Evolutionary conservation across 2,797 vertebrate genomes (phyloP).

Genomic region (Aphelocoma californica): DNA sequence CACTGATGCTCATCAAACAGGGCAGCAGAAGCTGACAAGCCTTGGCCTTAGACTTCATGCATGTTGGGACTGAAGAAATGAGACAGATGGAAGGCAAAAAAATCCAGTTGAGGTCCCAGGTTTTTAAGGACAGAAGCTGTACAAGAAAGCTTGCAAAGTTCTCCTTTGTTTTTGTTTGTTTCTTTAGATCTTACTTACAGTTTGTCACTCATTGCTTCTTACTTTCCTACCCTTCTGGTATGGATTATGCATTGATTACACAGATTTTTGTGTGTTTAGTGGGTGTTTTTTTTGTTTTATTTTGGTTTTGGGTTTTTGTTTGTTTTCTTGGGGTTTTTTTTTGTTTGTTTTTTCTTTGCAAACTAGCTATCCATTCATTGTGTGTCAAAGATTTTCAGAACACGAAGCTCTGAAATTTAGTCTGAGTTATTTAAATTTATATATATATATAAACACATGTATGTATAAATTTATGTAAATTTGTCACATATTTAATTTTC

Average conservation of each 20-base stretch:
- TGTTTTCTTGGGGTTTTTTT: fast-evolving
- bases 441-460: not conserved
- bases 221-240: not conserved
- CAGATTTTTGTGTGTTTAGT: not conserved
- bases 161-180: not conserved
- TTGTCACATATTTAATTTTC: not conserved
- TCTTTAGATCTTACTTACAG: not conserved
- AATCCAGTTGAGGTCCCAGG: fast-evolving
- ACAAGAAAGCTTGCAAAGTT: not conserved
- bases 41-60: not conserved
- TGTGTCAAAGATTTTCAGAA: not conserved
- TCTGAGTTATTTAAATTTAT: not conserved
- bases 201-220: not conserved
- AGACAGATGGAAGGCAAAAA: not conserved
- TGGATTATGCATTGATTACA: not conserved
- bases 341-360: not conserved
- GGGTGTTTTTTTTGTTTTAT: fast-evolving
- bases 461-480: not conserved
- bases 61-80: not conserved
- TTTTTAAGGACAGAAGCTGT: not conserved
- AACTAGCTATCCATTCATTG: not conserved
- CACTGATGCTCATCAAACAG: not conserved
- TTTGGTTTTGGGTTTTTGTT: not conserved
- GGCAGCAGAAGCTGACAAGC: not conserved
- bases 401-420: not conserved